These are phyloP conservation scores for Phenganax subtilis DNA, from an alignment of 92 coral and sea anemone genomes.

Conservation along the genomic window DNA sequence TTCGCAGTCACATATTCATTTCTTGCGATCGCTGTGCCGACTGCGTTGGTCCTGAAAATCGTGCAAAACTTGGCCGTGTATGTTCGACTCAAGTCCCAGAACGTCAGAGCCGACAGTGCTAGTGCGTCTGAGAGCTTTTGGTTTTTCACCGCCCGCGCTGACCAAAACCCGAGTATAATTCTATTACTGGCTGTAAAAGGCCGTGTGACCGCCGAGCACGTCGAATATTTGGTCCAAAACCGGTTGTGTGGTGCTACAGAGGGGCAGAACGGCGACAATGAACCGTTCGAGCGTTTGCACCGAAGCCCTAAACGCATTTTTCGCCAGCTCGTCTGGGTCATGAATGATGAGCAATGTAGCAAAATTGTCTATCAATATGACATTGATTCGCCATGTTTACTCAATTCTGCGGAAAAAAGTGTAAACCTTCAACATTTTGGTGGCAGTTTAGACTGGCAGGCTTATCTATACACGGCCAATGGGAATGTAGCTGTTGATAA, in stretches of 20 bases:
- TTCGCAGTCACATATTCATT: constrained; percentile 15
- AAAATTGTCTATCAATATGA: background rate
- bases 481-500: background rate
- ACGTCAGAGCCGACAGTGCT: constrained; percentile 1
- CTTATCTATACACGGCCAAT: background rate
- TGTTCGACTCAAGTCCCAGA: background rate
- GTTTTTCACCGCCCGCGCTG: constrained; percentile 15
- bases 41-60: constrained; percentile 12
- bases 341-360: background rate
- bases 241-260: background rate
- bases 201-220: background rate
- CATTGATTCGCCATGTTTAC: background rate
- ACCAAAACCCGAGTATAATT: constrained; percentile 7
- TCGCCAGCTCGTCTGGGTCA: constrained; percentile 25
- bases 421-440: background rate
- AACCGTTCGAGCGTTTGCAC: background rate
- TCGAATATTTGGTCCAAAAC: constrained; percentile 3
- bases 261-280: background rate
- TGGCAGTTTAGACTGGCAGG: constrained; percentile 1
- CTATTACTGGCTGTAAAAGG: constrained; percentile 19
- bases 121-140: constrained; percentile 3
- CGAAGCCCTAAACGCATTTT: constrained; percentile 9
- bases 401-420: background rate
- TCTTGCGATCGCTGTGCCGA: constrained; percentile 13
- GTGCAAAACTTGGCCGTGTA: constrained; percentile 4